These are phyloP conservation scores for Barbus barbus DNA, from an alignment of 2,113 vertebrate genomes.

Conservation along the genomic window DNA sequence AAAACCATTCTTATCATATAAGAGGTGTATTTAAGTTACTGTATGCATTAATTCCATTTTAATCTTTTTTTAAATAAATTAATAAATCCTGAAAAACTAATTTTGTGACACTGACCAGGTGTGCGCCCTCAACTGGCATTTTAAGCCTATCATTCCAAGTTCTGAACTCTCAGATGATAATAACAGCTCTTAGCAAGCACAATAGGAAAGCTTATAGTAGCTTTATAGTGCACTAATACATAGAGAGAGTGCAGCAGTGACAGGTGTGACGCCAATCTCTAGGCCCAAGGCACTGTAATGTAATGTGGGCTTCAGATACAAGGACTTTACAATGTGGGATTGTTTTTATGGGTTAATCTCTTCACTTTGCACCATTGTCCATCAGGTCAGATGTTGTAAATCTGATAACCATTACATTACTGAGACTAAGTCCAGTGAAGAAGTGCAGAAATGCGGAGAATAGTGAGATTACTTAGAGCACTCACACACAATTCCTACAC, in stretches of 20 bases:
- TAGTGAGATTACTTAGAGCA: background rate
- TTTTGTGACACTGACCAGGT: background rate
- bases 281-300: background rate
- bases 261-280: slow-evolving; percentile 19
- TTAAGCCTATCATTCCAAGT: background rate
- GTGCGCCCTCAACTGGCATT: background rate
- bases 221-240: slow-evolving; percentile 23
- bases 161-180: background rate
- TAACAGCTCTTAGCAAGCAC: background rate
- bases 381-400: slow-evolving; percentile 21
- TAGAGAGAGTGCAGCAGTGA: background rate
- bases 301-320: slow-evolving; percentile 15
- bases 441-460: background rate
- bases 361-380: slow-evolving; percentile 40
- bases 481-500: background rate
- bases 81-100: background rate
- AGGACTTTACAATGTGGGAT: slow-evolving; percentile 18
- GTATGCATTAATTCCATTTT: too few relatives aligned
- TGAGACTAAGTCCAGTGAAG: background rate
- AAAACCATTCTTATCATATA: too few relatives aligned
- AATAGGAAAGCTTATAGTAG: slow-evolving; percentile 6
- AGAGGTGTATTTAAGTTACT: too few relatives aligned
- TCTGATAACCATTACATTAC: slow-evolving; percentile 3
- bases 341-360: slow-evolving; percentile 45
- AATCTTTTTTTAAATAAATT: background rate